Evolutionary conservation across 2,888 invertebrate species (phyloP), one percentile per base, ranked within the genome.

Genomic region (Pseudococcus jackbeardsleyi): DNA sequence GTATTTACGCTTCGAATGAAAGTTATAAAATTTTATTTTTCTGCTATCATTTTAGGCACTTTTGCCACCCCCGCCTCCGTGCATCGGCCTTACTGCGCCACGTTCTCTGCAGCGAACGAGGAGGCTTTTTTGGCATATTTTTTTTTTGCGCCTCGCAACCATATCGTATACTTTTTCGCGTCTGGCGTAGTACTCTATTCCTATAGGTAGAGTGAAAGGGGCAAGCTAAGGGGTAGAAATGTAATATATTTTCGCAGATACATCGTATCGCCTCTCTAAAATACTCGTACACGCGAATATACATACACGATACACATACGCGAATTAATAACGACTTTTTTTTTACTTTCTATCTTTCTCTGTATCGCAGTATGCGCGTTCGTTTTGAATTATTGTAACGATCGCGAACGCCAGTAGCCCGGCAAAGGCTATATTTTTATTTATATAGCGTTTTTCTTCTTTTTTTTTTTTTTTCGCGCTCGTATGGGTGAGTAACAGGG

Each of bases 1-100:
- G 79, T 42, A 79, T 77, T 77, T 77, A 77, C 77, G 64, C 64
- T 64, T 19, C 64, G 77, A 77, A 77, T 77, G 22, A 39, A 77
- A 77, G 77, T 77, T 77, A 77, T 77, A 79, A 79, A 79, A 79
- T 79, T 79, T 79, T 79, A 79, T 79, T 79, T 79, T 79, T 79
- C 79, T 39, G 19, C 79, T 79, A 79, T 79, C 79, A 42, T 79
- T 42, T 79, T 79, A 79, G 79, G 42, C 79, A 22, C 17, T 79
- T 42, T 8, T 79, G 8, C 19, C 46, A 33, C 39, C 15, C 72
- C 72, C 33, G 12, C 4, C 33, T 33, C 26, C 26, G 1, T 33
- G 19, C 19, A 15, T 33, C 68, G 33, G 8, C 64, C 11, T 22
- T 33, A 2, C 68, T 33, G 33, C 68, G 22, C 12, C 12, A n/a